These are phyloP conservation scores for Progne subis DNA, from an alignment of 2,113 vertebrate genomes.

Conservation along the genomic window DNA sequence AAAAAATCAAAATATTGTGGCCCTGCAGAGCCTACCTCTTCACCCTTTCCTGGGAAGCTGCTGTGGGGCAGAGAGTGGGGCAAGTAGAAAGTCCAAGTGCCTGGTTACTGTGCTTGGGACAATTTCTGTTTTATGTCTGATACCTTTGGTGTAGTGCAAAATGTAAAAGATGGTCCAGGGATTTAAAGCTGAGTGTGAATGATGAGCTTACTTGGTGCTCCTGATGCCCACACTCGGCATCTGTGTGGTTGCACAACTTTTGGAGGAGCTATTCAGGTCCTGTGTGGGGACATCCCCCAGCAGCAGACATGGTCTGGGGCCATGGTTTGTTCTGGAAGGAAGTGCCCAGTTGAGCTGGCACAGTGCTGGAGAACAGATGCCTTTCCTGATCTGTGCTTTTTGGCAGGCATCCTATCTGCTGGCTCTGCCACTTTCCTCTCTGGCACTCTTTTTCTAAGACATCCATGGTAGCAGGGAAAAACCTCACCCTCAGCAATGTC, in stretches of 20 bases:
- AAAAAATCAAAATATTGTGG: not conserved
- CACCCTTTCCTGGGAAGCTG: not conserved
- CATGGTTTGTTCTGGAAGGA: not conserved
- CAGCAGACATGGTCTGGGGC: not conserved
- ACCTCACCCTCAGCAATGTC: not conserved
- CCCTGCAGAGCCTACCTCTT: not conserved
- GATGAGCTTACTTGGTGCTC: not conserved
- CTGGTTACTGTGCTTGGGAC: not conserved
- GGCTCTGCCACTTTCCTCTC: not conserved
- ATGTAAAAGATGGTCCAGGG: not conserved
- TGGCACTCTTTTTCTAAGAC: not conserved
- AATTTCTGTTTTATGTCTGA: not conserved
- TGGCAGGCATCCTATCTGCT: not conserved
- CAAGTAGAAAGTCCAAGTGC: not conserved
- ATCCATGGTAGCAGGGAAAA: not conserved
- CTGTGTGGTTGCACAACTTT: not conserved
- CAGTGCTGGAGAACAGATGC: not conserved
- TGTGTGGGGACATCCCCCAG: not conserved
- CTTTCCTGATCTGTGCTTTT: not conserved
- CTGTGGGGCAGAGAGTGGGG: not conserved
- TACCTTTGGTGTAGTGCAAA: not conserved
- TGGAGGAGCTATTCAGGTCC: not conserved
- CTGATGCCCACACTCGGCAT: not conserved
- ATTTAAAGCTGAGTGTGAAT: not conserved
- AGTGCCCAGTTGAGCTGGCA: not conserved